These are phyloP conservation scores for Daphoenositta chrysoptera DNA, from an alignment of 2,113 vertebrate genomes.

Conservation along the genomic window DNA sequence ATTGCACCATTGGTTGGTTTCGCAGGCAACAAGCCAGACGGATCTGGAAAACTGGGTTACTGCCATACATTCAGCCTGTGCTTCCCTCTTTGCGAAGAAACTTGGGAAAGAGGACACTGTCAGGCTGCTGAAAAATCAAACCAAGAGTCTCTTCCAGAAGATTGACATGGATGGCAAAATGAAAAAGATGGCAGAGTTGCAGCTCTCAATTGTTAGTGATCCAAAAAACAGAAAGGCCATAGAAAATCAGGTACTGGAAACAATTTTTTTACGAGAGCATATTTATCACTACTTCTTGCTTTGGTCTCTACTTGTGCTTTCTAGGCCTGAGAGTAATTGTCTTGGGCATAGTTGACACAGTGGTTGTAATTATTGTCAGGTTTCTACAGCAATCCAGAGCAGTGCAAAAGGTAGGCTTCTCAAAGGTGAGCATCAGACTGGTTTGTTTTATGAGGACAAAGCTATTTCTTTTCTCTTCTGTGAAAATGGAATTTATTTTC, in stretches of 20 bases:
- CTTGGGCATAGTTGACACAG: background rate
- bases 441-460: background rate
- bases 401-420: fast-evolving
- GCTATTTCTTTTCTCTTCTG: background rate
- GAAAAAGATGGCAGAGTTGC: conserved; percentile 97
- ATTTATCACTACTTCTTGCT: background rate
- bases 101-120: conserved; percentile 94
- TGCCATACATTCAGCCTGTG: conserved; percentile 93
- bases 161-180: conserved; percentile 98
- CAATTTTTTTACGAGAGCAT: background rate
- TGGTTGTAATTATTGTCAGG: background rate
- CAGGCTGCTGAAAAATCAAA: conserved; percentile 86
- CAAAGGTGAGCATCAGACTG: background rate
- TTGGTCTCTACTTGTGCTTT: background rate
- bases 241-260: conserved; percentile 87
- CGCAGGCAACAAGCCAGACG: conserved; percentile 91
- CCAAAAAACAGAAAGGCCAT: conserved; percentile 95
- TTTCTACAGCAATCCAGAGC: background rate
- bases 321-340: background rate
- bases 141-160: conserved; percentile 89
- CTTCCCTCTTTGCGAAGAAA: conserved; percentile 91
- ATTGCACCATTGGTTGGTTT: background rate
- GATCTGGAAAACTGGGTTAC: conserved; percentile 98
- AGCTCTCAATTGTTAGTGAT: conserved; percentile 88
- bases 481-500: background rate